phyloP scores from a whole-genome alignment of 2,797 vertebrate genomes.

The Podargus strigoides region DNA sequence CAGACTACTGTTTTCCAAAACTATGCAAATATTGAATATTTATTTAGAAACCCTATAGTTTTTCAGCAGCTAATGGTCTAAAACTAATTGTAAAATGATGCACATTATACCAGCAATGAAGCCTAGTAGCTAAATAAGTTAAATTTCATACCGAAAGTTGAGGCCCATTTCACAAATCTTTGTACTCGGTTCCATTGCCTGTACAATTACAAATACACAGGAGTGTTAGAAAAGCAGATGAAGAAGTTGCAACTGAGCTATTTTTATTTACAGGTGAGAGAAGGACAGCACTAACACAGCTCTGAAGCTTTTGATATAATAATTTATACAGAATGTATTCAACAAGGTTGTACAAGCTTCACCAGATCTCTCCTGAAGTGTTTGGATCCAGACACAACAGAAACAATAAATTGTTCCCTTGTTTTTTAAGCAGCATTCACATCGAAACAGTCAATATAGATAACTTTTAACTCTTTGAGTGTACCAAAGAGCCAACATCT shows the following conservation, averaged over 20 bases:
- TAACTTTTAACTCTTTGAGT: too few species aligned
- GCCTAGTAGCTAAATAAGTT: not conserved
- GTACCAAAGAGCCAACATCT: not conserved
- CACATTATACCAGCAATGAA: not conserved
- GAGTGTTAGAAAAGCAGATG: not conserved
- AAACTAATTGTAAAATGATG: not conserved
- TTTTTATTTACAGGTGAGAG: not conserved
- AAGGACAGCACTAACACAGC: not conserved
- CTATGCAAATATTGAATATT: not conserved
- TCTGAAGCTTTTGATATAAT: not conserved
- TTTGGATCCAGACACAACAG: not conserved
- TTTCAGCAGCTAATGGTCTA: not conserved
- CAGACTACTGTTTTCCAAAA: not conserved
- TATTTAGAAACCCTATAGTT: rapidly evolving
- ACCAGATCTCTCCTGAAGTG: not conserved
- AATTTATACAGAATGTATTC: not conserved
- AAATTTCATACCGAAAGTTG: slow-evolving; percentile 63
- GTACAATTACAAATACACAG: slow-evolving; percentile 14
- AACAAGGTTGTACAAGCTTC: not conserved
- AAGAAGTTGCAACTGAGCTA: not conserved
- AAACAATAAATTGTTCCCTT: not conserved
- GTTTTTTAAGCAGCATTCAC: not conserved
- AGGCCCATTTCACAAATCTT: slow-evolving; percentile 75
- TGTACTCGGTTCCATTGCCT: slow-evolving; percentile 81
- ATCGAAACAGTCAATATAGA: not conserved